Evolutionary conservation across 2,113 vertebrate species (phyloP), one percentile per base, ranked within the genome.

Genomic region (Promerops cafer): DNA sequence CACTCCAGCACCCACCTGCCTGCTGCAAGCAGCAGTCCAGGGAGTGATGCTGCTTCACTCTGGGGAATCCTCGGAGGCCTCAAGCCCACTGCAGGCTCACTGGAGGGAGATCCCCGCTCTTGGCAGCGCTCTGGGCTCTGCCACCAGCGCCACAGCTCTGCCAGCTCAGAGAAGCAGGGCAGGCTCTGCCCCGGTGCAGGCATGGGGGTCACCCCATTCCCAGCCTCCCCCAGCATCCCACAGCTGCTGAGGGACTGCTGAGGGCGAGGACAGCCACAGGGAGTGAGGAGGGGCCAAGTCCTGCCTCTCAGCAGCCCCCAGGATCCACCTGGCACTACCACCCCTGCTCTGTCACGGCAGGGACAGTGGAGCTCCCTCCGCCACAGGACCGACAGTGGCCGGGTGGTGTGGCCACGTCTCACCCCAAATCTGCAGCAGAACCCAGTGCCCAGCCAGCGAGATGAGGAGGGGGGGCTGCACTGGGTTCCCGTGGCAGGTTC

Each of bases 101-200:
- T 0, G 0, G 40, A 37, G 49, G 49, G 57, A 50, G 31, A 81
- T 10, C 49, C 74, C 11, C 1, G 1, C 61, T 52, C 65, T 11
- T 4, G 16, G 65, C 45, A 77, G 45, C 28, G 5, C 47, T 4
- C 0, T 3, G 66, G 44, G 52, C 31, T 68, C 59, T 45, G 85
- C 49, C 16, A 1, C 15, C 0, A 1, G 40, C 0, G 1, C 45
- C 24, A 0, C 0, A 0, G 61, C 47, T 78, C 23, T 59, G 68
- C 52, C 27, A 6, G 61, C 76, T 53, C 10, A 1, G 35, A 15
- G 75, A 3, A 78, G 31, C 5, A 1, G 37, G 54, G 21, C 69
- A 52, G 85, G 95, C 26, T 28, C 35, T 18, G 45, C 22, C 64
- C 39, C 2, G 0, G 3, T 4, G 26, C 42, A 3, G 23, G 15